Evolutionary conservation across 1,140 invertebrate genomes (phyloP), one percentile per base, ranked within the genome.

Genomic region (Orchesella cincta): DNA sequence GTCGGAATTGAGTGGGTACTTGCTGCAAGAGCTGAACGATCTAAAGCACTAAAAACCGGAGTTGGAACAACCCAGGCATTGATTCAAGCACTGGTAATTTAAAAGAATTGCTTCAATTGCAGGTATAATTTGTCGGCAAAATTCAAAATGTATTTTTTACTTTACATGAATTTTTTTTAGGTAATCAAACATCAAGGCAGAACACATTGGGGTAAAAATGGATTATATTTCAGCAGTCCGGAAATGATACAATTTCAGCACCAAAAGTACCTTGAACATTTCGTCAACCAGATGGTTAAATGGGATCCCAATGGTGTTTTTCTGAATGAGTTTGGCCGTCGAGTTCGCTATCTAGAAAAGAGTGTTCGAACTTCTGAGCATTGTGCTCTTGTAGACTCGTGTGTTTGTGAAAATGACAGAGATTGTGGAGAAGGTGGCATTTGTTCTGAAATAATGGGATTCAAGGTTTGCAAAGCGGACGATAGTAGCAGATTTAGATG

Each of bases 141-240:
- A 28, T 14, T 71, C 14, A 71, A 20, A 3, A 71, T 31, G 5
- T 29, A 14, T 28, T 71, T 28, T 16, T 33, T 20, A 71, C 8
- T 16, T 14, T 14, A 26, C 23, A 26, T 64, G 23, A 26, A 14
- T 64, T 64, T 64, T 64, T 5, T 14, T 8, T 29, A 71, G 67
- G 34, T 71, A 29, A 33, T 23, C 3, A 71, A 71, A 31, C 67
- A 33, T 18, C 5, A 23, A 29, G 67, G 67, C 2, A 3, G 67
- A 23, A 14, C 67, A 71, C 67, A 71, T 33, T 71, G 67, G 67
- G 67, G 67, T n/a, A 57, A 71, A 71, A 71, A 71, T 31, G 29
- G 34, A 36, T 2, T 23, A 14, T 36, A 36, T 16, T 71, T 29
- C 31, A 28, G 18, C 31, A 71, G 18, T 33, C 29, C 57, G 29